Evolutionary conservation across 92 coral and sea anemone species (phyloP), one percentile per base, ranked within the genome.

Genomic region (Micromussa lordhowensis): DNA sequence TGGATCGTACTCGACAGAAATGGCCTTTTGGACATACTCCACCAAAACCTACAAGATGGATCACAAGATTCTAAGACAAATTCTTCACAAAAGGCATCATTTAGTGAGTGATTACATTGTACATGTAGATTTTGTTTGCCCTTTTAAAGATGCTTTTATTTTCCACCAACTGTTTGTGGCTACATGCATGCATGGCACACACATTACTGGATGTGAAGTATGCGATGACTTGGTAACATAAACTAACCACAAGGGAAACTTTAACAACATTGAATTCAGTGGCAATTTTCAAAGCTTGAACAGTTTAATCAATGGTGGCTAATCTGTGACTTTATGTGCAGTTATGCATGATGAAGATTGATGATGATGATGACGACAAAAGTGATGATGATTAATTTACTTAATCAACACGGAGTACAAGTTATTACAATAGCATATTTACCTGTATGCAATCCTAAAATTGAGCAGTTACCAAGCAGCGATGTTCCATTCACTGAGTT

Each of bases 11-110:
- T 24, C 89, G 96, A 68, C 99, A 97, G 94, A 78, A 94, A 80
- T 96, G 92, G 18, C 99, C 99, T 1, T 78, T 86, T 68, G 99
- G 99, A 64, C 99, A 97, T 31, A 92, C 59, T 11, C 92, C 97
- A 55, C 99, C 99, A 74, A 94, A 84, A 44, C 98, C 99, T 97
- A 36, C 11, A 77, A 55, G 29, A 73, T 16, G 72, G 31, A 59
- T 8, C 31, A 40, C 30, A 49, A 30, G 53, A 34, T 34, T 73
- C n/a, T 19, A 35, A 73, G 49, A 73, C 16, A 44, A 44, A 58
- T 58, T 58, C 22, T 15, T 22, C 24, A 19, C 64, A 17, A 58
- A 44, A 58, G 2, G 19, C 7, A 22, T 58, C 5, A 18, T 58
- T 58, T 58, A 58, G 7, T 18, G 26, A n/a, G 64, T 19, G 7